A percentile compares a stretch with the other conserved stretches of the same genome.
Conservation (phyloP, 2,113 vertebrate genomes). For the Parus major region DNA sequence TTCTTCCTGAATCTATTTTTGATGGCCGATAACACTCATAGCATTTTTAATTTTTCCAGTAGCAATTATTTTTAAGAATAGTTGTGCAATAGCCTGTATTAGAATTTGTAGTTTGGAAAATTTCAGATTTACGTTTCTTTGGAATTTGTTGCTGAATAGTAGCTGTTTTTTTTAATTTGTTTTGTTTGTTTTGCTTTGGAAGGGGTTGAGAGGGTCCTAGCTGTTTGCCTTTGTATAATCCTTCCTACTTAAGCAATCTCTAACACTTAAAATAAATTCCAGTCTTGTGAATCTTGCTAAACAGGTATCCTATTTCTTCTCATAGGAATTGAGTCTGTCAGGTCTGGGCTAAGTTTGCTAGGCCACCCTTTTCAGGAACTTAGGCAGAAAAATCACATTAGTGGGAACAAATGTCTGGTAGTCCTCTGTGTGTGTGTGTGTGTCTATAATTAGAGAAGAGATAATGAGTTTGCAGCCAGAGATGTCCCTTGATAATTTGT, state of each 20-base stretch:
- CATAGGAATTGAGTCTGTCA: not conserved
- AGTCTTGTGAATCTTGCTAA: not conserved
- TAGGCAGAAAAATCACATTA: not conserved
- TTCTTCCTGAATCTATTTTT: not conserved
- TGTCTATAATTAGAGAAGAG: slow-evolving; percentile 14
- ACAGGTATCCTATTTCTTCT: not conserved
- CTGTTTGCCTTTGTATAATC: not conserved
- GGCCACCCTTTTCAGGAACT: not conserved
- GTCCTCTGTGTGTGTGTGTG: not conserved
- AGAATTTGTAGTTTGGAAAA: not conserved
- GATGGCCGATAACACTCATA: not conserved
- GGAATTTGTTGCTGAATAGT: not conserved
- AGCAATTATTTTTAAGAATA: not conserved
- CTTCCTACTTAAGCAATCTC: not conserved
- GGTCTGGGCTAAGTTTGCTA: not conserved
- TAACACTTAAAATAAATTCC: not conserved
- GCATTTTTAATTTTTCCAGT: not conserved
- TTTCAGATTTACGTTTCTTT: not conserved
- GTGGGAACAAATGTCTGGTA: not conserved
- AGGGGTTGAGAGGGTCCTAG: not conserved
- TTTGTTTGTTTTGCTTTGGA: not conserved
- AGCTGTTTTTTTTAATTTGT: not conserved
- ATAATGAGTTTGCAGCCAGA: not conserved
- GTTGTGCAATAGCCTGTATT: not conserved
- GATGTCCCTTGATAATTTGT: not conserved